Evolutionary conservation across 2,113 vertebrate species (phyloP), one percentile per base, ranked within the genome.

Genomic region (Stictonetta naevosa): DNA sequence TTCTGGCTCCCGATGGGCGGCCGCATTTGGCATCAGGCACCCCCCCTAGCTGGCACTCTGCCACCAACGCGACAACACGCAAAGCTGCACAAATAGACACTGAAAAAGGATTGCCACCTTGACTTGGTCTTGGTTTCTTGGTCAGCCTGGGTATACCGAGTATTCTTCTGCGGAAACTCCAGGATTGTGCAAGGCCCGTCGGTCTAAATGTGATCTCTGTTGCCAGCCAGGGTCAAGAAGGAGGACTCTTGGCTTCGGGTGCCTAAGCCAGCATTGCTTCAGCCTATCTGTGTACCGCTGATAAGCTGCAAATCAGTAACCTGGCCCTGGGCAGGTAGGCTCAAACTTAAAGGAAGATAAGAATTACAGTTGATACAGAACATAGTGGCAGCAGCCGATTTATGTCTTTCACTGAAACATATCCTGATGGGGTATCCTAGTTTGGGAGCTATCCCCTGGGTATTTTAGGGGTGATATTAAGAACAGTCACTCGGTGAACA

Each of bases 71-170:
- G 10, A 48, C 21, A 11, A 48, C 46, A 48, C 10, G 9, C 20
- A 48, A 48, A 48, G 20, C 5, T 48, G 46, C 46, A 48, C 46
- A 48, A 58, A 17, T 31, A 14, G 46, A 13, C 1, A 1, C 18
- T 2, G 0, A 21, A 62, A 77, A 28, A 50, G 68, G 2, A 4
- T 33, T 52, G 23, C 26, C 17, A 0, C 1, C 0, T 31, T 28
- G 14, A 2, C 20, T 85, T 73, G 33, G 12, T 21, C 12, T 25
- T 29, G 13, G 17, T 25, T 31, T n/a, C 46, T 40, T 14, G 42
- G 63, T 77, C 87, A 28, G 18, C 2, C 36, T 77, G 52, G 67
- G 52, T 67, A 63, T 26, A 8, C 13, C 0, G 3, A 13, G 25
- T 28, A 8, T 17, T 20, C 38, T 36, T 33, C 23, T 7, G 5